Conservation (phyloP, 2,797 vertebrate genomes). For the Tokudaia muenninki region DNA sequence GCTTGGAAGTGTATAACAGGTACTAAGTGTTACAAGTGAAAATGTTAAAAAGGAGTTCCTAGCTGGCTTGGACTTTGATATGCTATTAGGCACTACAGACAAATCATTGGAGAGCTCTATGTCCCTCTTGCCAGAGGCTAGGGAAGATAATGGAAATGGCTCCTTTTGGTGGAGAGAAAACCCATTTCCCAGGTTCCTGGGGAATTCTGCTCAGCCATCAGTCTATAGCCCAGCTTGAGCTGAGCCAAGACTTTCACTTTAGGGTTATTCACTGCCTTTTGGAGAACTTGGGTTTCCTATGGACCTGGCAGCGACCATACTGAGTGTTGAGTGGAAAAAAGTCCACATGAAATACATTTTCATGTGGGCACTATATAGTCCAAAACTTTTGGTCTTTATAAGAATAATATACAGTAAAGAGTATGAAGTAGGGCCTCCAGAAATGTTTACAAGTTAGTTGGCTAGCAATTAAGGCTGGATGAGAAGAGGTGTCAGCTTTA, state of each 20-base stretch:
- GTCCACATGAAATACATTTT: not conserved
- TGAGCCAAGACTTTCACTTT: not conserved
- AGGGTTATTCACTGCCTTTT: not conserved
- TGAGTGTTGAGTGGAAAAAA: not conserved
- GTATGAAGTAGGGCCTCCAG: not conserved
- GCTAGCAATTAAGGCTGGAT: not conserved
- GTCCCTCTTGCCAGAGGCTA: not conserved
- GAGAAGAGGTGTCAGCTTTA: slow-evolving; percentile 18
- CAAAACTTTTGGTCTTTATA: not conserved
- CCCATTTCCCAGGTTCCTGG: not conserved
- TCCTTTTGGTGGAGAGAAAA: no score
- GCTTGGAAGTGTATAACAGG: not conserved
- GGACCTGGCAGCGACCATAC: not conserved
- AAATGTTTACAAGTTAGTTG: slow-evolving; percentile 12
- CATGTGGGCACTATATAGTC: not conserved
- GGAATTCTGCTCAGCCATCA: not conserved
- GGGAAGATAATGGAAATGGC: not conserved
- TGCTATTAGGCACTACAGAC: not conserved
- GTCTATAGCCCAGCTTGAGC: not conserved
- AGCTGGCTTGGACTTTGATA: not conserved
- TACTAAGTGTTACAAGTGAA: not conserved
- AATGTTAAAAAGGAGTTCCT: not conserved
- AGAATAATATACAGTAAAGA: not conserved
- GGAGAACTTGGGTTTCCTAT: not conserved
- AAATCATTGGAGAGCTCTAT: no score